A percentile compares a stretch with the other conserved stretches of the same genome.
Evolutionary conservation across 2,113 vertebrate species (phyloP).

Genomic region (Centropus unirufus): DNA sequence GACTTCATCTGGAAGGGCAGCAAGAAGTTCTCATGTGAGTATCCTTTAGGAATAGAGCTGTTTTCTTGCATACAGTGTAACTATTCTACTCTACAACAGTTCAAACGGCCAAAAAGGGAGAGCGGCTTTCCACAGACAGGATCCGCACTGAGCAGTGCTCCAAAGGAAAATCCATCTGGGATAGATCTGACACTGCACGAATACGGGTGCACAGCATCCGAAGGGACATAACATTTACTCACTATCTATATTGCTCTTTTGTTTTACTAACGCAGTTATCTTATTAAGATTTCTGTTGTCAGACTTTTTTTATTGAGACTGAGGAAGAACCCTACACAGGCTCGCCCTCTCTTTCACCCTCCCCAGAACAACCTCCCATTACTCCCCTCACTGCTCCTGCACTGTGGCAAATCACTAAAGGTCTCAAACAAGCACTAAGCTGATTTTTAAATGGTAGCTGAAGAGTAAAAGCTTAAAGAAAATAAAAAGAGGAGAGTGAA

Average conservation of each 20-base stretch:
- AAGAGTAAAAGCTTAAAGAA: neutral
- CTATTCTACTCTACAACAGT: neutral
- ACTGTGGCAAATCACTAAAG: neutral
- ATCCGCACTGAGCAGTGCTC: neutral
- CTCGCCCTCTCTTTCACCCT: rapidly evolving
- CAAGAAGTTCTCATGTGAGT: neutral
- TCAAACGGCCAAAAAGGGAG: neutral
- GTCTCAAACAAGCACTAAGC: neutral
- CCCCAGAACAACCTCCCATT: neutral
- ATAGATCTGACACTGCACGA: rapidly evolving
- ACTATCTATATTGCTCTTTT: neutral
- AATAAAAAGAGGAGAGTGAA: neutral
- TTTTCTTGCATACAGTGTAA: neutral
- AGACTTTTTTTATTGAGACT: neutral
- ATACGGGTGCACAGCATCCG: neutral
- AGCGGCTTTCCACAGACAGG: neutral
- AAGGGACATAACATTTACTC: neutral
- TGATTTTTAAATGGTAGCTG: neutral
- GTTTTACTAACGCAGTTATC: neutral
- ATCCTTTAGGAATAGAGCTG: neutral
- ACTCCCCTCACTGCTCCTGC: neutral
- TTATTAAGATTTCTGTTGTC: neutral
- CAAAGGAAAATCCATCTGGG: neutral
- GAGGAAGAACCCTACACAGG: neutral
- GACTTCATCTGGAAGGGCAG: neutral